Percentiles rank a stretch among this genome's conserved stretches.
Conservation (phyloP, 2,888 invertebrate genomes). For the Anorthoa munda region DNA sequence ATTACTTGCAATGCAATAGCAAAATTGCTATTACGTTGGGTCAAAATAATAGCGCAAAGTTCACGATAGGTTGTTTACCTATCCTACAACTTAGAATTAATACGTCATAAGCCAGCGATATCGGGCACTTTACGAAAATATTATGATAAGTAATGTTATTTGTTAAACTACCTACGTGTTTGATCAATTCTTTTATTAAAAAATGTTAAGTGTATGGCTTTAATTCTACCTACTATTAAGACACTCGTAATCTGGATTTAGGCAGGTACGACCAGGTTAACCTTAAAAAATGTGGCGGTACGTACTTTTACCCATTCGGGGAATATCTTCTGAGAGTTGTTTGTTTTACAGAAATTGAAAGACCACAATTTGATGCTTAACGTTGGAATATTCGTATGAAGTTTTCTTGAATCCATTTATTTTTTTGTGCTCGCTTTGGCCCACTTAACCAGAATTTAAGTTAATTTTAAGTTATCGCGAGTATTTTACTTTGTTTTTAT, state of each 20-base stretch:
- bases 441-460: constrained; percentile 8
- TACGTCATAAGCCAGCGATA: constrained; percentile 13
- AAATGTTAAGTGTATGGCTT: no score
- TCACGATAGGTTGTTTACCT: constrained; percentile 28
- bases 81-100: constrained; percentile 14
- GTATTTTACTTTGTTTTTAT: neutral
- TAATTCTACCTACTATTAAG: no score
- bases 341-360: no score
- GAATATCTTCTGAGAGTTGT: no score
- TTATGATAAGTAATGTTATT: constrained; percentile 14
- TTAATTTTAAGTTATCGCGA: constrained; percentile 6
- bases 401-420: neutral
- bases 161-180: neutral
- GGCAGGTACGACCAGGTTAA: no score
- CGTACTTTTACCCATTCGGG: no score
- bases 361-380: neutral
- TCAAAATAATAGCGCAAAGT: constrained; percentile 18
- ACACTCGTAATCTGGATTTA: no score
- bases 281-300: no score
- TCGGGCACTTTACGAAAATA: constrained; percentile 14
- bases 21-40: constrained; percentile 6
- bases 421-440: neutral
- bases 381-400: neutral
- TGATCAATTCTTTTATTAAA: neutral
- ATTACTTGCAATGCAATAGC: neutral